Conservation (phyloP, 1,140 invertebrate genomes). For the Dinoponera quadriceps region DNA sequence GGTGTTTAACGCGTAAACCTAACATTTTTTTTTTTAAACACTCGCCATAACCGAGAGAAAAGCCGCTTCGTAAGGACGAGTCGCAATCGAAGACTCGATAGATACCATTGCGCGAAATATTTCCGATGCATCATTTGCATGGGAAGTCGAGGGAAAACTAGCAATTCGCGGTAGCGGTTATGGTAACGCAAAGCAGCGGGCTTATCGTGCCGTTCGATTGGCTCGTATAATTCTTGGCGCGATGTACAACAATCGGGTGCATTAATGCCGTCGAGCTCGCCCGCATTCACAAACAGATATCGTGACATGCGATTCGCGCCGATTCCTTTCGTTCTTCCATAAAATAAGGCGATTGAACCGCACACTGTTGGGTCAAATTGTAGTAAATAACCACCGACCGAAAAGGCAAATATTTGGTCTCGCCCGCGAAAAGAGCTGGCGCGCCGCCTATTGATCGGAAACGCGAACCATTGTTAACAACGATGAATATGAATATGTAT, state of each 20-base stretch:
- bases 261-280: no score
- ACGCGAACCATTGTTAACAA: no score
- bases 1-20: not conserved
- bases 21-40: not conserved
- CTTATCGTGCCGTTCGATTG: slow-evolving; percentile 25
- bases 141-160: slow-evolving; percentile 2
- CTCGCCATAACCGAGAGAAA: not conserved
- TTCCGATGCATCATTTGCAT: not conserved
- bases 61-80: not conserved
- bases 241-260: not conserved
- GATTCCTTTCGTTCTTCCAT: no score
- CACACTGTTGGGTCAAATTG: no score
- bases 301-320: no score
- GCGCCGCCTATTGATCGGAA: no score
- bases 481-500: no score
- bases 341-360: no score
- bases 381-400: no score
- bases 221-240: slow-evolving; percentile 49
- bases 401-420: no score
- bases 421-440: no score
- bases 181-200: not conserved
- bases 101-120: not conserved
- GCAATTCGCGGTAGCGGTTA: not conserved
- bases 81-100: not conserved
- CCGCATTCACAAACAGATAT: no score